A percentile compares a stretch with the other conserved stretches of the same genome.
Conservation (phyloP, 2,113 vertebrate species). For the Amphiprion percula region DNA sequence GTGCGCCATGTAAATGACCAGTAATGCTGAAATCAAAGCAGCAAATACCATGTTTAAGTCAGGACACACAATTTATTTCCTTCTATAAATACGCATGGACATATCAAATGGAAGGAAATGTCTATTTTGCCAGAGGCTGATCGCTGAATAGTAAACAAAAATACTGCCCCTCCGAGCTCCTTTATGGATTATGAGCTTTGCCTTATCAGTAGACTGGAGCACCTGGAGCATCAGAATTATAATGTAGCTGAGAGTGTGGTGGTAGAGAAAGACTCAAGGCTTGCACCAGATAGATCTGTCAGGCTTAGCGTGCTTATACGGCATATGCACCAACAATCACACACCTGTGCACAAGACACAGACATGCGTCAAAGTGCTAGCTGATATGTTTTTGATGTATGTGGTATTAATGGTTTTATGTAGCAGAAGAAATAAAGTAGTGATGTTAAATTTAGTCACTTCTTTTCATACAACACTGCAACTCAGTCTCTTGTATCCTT, state of each 20-base stretch:
- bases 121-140: constrained; percentile 60
- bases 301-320: constrained; percentile 41
- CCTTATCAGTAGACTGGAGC: constrained; percentile 80
- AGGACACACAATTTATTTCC: neutral
- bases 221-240: constrained; percentile 75
- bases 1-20: constrained; percentile 6
- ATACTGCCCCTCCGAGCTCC: constrained; percentile 65
- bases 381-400: neutral
- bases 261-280: constrained; percentile 36
- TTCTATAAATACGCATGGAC: constrained; percentile 32
- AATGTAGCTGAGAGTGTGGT: constrained; percentile 62
- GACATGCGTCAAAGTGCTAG: neutral
- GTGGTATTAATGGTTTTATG: no score
- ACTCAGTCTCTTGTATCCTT: neutral
- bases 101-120: constrained; percentile 42
- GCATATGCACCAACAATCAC: neutral
- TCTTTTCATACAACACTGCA: neutral
- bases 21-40: constrained; percentile 19
- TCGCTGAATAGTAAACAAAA: constrained; percentile 73
- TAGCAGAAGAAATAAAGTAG: neutral
- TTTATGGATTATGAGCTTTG: constrained; percentile 82
- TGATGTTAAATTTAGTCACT: neutral
- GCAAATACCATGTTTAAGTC: constrained; percentile 14
- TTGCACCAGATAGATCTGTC: constrained; percentile 54
- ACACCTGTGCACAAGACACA: neutral